phyloP scores from a whole-genome alignment of 2,797 vertebrate species.

The Leucoraja ocellata region DNA sequence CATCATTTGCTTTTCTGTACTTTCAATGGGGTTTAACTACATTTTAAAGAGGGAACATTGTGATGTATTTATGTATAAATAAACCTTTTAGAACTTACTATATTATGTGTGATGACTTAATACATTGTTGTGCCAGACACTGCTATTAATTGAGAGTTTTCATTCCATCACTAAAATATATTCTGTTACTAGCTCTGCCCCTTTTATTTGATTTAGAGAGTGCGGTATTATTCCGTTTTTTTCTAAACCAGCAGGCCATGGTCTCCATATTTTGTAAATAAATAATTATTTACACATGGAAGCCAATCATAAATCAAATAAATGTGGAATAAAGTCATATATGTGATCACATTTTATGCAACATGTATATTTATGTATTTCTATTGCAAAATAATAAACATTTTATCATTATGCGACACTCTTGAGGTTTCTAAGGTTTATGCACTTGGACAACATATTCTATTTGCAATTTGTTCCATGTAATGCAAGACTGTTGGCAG shows the following conservation, averaged over 20 bases:
- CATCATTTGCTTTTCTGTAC: no score
- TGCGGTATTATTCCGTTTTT: background rate
- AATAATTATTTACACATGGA: conserved; percentile 9
- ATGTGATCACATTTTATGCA: conserved; percentile 25
- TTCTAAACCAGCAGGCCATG: background rate
- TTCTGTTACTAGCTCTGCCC: no score
- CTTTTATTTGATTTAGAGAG: no score
- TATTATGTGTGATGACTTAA: no score
- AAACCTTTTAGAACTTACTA: no score
- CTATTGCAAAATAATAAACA: conserved; percentile 9
- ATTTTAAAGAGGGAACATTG: no score
- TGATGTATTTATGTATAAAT: no score
- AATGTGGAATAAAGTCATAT: background rate
- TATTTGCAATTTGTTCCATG: conserved; percentile 23
- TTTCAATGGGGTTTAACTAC: no score
- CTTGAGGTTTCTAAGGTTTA: background rate
- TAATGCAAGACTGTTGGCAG: background rate
- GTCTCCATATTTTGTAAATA: conserved; percentile 13
- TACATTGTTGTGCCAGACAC: no score
- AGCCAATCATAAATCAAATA: conserved; percentile 30
- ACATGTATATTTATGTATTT: conserved; percentile 13
- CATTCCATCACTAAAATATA: no score
- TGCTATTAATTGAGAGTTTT: no score
- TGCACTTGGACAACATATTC: background rate
- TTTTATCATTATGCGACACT: conserved; percentile 1